phyloP scores from a whole-genome alignment of 2,113 vertebrate species.

The Guaruba guarouba region DNA sequence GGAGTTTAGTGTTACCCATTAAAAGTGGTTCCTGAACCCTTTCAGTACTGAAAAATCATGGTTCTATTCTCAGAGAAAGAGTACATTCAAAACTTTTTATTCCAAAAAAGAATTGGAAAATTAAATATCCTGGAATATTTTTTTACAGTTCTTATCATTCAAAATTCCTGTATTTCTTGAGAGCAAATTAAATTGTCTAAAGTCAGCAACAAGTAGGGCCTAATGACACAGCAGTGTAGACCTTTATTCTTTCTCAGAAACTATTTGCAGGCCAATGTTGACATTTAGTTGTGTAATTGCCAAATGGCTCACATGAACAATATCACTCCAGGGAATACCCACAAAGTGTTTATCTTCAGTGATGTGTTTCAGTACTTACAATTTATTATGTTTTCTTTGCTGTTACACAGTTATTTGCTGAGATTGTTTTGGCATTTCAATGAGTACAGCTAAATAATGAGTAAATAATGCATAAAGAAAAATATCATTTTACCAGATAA shows the following conservation, averaged over 20 bases:
- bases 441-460: background rate
- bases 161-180: background rate
- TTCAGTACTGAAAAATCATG: background rate
- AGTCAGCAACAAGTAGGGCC: background rate
- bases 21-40: background rate
- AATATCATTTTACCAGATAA: background rate
- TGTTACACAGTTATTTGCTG: background rate
- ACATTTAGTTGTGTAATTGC: background rate
- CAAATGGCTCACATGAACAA: background rate
- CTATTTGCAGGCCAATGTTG: background rate
- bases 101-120: background rate
- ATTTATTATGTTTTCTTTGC: background rate
- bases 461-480: background rate
- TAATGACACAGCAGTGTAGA: background rate
- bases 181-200: background rate
- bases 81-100: background rate
- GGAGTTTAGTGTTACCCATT: background rate
- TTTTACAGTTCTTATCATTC: background rate
- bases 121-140: background rate
- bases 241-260: background rate
- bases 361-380: background rate
- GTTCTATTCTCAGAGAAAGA: background rate
- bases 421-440: background rate
- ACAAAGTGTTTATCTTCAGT: background rate
- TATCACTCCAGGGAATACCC: background rate